Evolutionary conservation across 2,113 vertebrate genomes (phyloP).

Genomic region (Psilopsiagon aymara): DNA sequence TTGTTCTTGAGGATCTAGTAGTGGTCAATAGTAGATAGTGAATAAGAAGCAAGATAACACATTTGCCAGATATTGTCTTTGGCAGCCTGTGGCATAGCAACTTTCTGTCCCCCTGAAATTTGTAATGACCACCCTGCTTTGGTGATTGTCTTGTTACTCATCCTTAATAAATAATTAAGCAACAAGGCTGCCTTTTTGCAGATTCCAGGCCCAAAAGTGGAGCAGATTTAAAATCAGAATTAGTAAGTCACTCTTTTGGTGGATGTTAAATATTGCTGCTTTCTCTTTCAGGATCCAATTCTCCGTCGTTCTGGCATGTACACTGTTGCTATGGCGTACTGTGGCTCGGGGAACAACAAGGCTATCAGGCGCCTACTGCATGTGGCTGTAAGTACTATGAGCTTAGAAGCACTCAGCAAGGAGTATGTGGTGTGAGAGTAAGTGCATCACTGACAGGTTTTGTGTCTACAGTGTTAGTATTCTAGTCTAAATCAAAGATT

Average conservation of each 20-base stretch:
- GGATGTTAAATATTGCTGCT: background rate
- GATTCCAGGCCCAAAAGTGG: background rate
- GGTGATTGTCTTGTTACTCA: background rate
- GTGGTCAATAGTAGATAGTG: background rate
- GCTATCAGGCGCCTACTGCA: constrained; percentile 96
- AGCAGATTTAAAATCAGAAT: background rate
- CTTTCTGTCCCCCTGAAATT: background rate
- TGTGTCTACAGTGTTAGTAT: background rate
- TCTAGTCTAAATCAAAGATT: background rate
- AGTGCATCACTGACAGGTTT: background rate
- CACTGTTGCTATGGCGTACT: constrained; percentile 98
- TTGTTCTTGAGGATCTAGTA: background rate
- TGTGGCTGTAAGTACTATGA: constrained; percentile 88
- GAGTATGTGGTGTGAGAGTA: background rate
- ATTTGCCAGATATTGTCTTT: background rate
- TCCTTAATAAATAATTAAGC: background rate
- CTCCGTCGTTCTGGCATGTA: constrained; percentile 98
- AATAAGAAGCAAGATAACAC: background rate
- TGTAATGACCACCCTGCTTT: background rate
- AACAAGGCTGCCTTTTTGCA: background rate
- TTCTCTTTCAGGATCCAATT: constrained; percentile 90
- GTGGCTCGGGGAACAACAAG: constrained; percentile 98
- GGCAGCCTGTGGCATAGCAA: background rate
- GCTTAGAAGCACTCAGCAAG: background rate
- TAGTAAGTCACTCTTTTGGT: background rate